Conservation (phyloP, 2,113 vertebrate species). For the Emydocephalus ijimae region DNA sequence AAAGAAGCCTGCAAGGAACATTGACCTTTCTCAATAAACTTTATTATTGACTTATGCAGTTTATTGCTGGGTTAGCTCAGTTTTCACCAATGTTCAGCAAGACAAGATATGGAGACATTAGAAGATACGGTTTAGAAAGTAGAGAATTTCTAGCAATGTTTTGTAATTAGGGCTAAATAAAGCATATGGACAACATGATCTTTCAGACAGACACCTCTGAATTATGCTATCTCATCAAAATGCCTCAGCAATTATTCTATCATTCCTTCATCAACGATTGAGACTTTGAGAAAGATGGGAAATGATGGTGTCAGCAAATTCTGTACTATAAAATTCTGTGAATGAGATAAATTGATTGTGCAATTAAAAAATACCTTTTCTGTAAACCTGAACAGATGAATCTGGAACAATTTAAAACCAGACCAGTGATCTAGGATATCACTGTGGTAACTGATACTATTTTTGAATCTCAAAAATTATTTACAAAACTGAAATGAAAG, state of each 20-base stretch:
- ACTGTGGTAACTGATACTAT: neutral
- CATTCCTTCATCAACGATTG: neutral
- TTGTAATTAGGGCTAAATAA: neutral
- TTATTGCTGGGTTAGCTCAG: rapidly evolving
- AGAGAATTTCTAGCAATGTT: neutral
- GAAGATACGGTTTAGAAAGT: rapidly evolving
- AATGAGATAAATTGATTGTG: no score
- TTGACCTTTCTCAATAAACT: constrained; percentile 1
- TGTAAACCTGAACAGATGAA: neutral
- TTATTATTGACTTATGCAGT: constrained; percentile 11
- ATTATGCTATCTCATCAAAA: no score
- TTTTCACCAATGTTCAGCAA: neutral
- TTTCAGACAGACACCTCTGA: neutral
- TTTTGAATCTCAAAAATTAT: neutral
- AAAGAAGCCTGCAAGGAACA: neutral
- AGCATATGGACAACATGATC: no score
- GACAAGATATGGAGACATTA: neutral
- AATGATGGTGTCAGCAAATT: neutral
- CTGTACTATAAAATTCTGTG: neutral
- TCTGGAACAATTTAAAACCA: neutral
- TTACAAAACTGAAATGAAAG: neutral
- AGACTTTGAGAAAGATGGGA: neutral
- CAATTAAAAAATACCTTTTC: neutral
- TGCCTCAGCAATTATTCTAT: neutral
- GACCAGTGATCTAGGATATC: neutral